Conservation (phyloP, 2,113 vertebrate genomes). For the Perognathus longimembris region DNA sequence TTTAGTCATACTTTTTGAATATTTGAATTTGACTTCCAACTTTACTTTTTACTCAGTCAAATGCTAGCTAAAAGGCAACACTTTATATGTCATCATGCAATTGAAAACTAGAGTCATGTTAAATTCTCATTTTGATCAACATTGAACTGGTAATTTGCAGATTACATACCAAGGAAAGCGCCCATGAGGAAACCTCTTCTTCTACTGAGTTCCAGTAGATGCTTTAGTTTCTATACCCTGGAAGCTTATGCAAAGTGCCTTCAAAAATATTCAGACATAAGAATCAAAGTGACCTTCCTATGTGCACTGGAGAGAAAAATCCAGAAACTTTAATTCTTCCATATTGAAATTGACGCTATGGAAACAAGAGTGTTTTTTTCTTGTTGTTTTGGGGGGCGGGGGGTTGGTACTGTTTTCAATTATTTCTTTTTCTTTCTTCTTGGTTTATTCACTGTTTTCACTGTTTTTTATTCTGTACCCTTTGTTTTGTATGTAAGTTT, state of each 20-base stretch:
- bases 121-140: conserved; percentile 57
- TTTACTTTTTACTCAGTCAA: conserved; percentile 5
- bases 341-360: background rate
- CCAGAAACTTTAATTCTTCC: conserved; percentile 38
- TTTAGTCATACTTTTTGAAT: background rate
- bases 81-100: background rate
- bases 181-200: conserved; percentile 68
- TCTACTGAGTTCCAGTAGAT: conserved; percentile 65
- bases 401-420: too few species aligned
- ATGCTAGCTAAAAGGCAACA: background rate
- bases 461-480: too few species aligned
- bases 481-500: too few species aligned
- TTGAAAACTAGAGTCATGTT: conserved; percentile 3
- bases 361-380: too few species aligned
- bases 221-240: conserved; percentile 71
- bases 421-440: too few species aligned
- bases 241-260: conserved; percentile 43
- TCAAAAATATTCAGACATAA: conserved; percentile 74
- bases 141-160: conserved; percentile 57
- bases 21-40: conserved; percentile 14
- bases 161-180: conserved; percentile 70
- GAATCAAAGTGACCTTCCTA: conserved; percentile 76
- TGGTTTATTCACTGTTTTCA: too few species aligned
- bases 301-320: conserved; percentile 49
- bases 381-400: too few species aligned